Conservation (phyloP, 2,113 vertebrate species). For the Amphilophus citrinellus region DNA sequence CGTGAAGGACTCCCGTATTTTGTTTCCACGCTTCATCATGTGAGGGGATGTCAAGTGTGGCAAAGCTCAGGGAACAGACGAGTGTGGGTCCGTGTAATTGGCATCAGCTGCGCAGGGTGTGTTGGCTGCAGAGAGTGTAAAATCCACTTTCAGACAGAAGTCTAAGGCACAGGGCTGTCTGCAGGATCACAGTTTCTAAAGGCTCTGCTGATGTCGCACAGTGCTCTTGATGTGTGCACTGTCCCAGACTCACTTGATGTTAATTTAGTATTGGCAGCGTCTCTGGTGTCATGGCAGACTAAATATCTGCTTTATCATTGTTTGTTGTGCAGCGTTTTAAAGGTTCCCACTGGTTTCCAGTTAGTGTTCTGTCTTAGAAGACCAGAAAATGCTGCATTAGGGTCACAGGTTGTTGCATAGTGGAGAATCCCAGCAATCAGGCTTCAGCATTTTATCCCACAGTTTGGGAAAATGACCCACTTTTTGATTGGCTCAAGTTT, state of each 20-base stretch:
- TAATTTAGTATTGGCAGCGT: background rate
- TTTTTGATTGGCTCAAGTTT: background rate
- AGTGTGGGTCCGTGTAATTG: constrained; percentile 15
- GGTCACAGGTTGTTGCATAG: background rate
- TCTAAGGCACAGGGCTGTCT: background rate
- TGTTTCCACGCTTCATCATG: background rate
- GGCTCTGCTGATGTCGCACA: background rate
- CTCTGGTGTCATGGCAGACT: background rate
- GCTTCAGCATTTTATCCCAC: background rate
- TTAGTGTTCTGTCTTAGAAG: background rate
- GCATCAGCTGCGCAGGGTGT: constrained; percentile 20
- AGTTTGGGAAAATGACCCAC: background rate
- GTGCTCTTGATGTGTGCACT: background rate
- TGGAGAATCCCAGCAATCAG: background rate
- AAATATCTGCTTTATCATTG: constrained; percentile 7
- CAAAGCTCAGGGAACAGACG: background rate
- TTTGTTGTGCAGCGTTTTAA: background rate
- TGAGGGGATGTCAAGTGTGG: background rate
- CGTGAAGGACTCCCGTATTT: background rate
- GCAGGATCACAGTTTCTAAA: background rate
- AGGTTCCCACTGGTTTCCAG: background rate
- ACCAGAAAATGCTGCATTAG: background rate
- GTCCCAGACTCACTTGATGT: background rate
- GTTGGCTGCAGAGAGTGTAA: background rate
- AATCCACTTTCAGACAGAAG: background rate